Evolutionary conservation across 2,113 vertebrate species (phyloP).

Genomic region (Megaceryle torquata): DNA sequence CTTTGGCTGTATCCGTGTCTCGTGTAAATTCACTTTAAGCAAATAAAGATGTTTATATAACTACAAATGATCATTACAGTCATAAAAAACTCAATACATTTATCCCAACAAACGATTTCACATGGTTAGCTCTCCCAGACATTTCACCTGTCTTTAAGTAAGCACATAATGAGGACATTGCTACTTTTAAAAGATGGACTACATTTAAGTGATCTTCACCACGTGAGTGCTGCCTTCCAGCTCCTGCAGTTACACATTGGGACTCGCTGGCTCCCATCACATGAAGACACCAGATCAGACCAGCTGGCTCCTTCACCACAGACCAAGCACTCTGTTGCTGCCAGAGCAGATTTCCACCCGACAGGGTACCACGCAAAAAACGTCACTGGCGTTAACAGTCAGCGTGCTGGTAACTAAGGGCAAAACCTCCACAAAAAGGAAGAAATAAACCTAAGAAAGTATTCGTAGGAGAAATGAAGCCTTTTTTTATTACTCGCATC

Average conservation of each 20-base stretch:
- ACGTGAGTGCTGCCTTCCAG: not conserved
- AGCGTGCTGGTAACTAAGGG: not conserved
- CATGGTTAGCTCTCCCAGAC: not conserved
- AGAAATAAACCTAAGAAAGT: not conserved
- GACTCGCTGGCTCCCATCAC: not conserved
- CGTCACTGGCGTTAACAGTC: not conserved
- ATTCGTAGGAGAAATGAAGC: not conserved
- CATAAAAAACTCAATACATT: not conserved
- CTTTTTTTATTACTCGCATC: not conserved
- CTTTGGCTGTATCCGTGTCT: not conserved
- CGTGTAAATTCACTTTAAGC: slow-evolving; percentile 51
- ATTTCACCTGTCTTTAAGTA: not conserved
- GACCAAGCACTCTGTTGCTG: not conserved
- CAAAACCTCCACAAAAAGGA: not conserved
- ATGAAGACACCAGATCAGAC: not conserved
- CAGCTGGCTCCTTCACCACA: not conserved
- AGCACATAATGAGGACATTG: not conserved
- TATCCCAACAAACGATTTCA: not conserved
- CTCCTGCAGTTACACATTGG: not conserved
- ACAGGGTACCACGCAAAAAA: not conserved
- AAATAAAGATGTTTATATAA: not conserved
- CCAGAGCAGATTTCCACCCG: not conserved
- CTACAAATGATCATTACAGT: not conserved
- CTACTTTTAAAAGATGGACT: not conserved
- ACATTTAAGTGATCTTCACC: not conserved